phyloP scores from a whole-genome alignment of 2,888 invertebrate genomes.

The Limnephilus rhombicus region DNA sequence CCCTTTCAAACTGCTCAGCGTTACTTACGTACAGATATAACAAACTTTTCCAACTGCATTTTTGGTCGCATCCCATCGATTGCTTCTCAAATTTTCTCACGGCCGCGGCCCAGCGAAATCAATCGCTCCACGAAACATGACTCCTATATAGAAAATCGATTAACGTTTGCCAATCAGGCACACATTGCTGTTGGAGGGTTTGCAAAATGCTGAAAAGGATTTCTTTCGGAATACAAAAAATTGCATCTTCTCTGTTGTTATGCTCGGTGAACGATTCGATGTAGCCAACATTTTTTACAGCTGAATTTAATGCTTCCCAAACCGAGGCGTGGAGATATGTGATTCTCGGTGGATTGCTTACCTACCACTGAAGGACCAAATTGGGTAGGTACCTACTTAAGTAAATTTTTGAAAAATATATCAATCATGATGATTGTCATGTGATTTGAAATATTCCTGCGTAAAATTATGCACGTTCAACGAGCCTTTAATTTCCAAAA shows the following conservation, averaged over 20 bases:
- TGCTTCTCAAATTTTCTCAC: conserved; percentile 20
- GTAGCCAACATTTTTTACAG: background rate
- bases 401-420: background rate
- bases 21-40: background rate
- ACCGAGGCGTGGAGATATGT: background rate
- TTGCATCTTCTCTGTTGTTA: conserved; percentile 10
- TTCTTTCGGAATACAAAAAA: background rate
- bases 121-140: conserved; percentile 42
- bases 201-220: conserved; percentile 11
- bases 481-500: too few relatives aligned
- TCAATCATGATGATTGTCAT: too few relatives aligned
- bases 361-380: too few relatives aligned
- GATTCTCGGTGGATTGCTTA: background rate
- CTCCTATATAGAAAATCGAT: conserved; percentile 43
- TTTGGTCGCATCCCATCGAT: conserved; percentile 15
- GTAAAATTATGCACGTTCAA: too few relatives aligned
- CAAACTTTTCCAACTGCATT: background rate
- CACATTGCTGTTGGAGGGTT: background rate
- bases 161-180: conserved; percentile 45
- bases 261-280: conserved; percentile 39
- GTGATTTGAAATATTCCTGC: too few relatives aligned
- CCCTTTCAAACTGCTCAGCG: too few relatives aligned
- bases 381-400: background rate
- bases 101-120: conserved; percentile 32
- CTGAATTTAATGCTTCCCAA: background rate